Evolutionary conservation across 2,113 vertebrate species (phyloP), one percentile per base, ranked within the genome.

Genomic region (Sapajus apella): DNA sequence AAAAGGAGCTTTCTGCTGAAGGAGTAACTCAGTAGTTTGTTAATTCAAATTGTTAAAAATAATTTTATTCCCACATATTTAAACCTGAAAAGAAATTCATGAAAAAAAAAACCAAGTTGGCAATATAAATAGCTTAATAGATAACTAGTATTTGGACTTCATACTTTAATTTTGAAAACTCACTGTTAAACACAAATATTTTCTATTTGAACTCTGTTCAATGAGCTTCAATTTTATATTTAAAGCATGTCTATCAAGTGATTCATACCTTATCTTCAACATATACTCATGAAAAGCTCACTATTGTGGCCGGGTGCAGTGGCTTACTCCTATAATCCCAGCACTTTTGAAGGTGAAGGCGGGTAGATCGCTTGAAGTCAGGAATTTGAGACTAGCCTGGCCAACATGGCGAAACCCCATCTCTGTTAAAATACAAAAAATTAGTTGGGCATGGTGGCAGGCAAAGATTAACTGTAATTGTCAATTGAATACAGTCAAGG

Each of bases 11-110:
- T 72, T 35, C 35, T 73, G 45, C 76, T 13, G 70, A 87, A 89
- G 21, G 30, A 66, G 25, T 43, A 37, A 76, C 35, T 83, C 27
- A 96, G 35, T 56, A 73, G 81, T 68, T 92, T 50, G 87, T 96
- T 96, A 80, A 77, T 87, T 82, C 91, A 80, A 73, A 76, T 77
- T 64, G 90, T 80, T 80, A 90, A 96, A 64, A 90, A 87, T 81
- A 47, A 92, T 90, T 90, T 87, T 61, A 81, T 81, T 89, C 6
- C 25, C 55, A 8, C 83, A 91, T 83, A 90, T 96, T 95, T 68
- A 93, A 73, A 55, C 16, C 45, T 55, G 37, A 81, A 50, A 50
- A 50, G 13, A 50, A 50, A 50, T 14, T 50, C 50, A 50, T 14
- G 13, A 50, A 50, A 50, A 50, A 50, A 50, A 3, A 50, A 50